phyloP scores from a whole-genome alignment of 1,140 invertebrate genomes.

The Hormaphis cornu region DNA sequence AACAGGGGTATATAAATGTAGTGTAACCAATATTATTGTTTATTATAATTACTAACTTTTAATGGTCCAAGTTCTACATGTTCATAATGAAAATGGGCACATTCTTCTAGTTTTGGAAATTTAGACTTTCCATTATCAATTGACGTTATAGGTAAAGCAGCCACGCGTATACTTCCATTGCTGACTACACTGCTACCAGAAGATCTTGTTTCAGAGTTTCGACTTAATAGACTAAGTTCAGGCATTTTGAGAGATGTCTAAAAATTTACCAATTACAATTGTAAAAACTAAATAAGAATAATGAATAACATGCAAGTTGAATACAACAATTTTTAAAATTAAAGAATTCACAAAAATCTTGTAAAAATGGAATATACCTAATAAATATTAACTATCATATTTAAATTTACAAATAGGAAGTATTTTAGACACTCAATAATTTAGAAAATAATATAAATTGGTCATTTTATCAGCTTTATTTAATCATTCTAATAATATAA shows the following conservation, averaged over 20 bases:
- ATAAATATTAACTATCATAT: too few relatives aligned
- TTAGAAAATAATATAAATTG: too few relatives aligned
- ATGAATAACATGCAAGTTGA: not conserved
- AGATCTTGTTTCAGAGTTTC: constrained; percentile 17
- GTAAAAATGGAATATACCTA: too few relatives aligned
- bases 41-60: constrained; percentile 47
- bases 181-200: constrained; percentile 17
- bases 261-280: constrained; percentile 21
- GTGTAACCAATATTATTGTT: not conserved
- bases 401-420: too few relatives aligned
- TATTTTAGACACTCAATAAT: too few relatives aligned
- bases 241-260: constrained; percentile 18
- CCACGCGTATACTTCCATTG: constrained; percentile 37
- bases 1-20: constrained; percentile 42
- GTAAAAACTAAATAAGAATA: constrained; percentile 5
- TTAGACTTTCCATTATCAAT: constrained; percentile 39
- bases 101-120: constrained; percentile 92
- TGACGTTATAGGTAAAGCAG: constrained; percentile 35
- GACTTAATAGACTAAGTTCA: constrained; percentile 6
- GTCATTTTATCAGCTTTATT: too few relatives aligned
- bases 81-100: constrained; percentile 97
- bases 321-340: not conserved
- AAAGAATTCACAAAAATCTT: too few relatives aligned
- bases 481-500: too few relatives aligned
- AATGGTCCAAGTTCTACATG: constrained; percentile 73